Conservation (phyloP, 1,140 invertebrate genomes). For the Octopus bimaculoides region DNA sequence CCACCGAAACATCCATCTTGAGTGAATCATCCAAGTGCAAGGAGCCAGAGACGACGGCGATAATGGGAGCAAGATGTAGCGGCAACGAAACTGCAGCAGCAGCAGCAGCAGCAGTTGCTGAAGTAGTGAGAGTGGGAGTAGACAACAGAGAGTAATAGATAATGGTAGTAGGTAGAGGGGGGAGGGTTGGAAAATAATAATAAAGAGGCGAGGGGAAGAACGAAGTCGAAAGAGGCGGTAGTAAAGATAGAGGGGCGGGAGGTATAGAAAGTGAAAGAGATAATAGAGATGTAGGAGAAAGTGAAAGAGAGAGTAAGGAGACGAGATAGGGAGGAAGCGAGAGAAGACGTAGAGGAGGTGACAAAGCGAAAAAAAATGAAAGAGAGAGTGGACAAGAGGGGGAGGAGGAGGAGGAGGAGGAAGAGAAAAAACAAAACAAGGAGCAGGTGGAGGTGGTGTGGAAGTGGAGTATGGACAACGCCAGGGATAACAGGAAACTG, state of each 20-base stretch:
- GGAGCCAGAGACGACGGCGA: background rate
- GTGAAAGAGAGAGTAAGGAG: constrained; percentile 2
- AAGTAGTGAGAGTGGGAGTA: background rate
- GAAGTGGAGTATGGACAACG: background rate
- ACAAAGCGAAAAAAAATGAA: background rate
- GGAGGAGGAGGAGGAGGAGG: background rate
- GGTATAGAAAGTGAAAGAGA: constrained; percentile 15
- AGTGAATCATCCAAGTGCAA: constrained; percentile 5
- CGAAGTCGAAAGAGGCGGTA: background rate
- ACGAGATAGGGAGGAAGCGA: constrained; percentile 14
- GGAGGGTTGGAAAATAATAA: background rate
- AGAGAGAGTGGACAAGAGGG: background rate
- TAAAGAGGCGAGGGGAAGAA: background rate
- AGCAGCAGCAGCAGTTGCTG: too few species aligned
- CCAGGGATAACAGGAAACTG: background rate
- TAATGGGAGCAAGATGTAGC: background rate
- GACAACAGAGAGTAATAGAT: background rate
- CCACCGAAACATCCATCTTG: background rate
- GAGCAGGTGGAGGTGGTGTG: background rate
- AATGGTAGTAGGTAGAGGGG: background rate
- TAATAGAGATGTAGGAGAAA: background rate
- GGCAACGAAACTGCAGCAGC: too few species aligned
- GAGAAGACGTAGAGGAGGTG: constrained; percentile 9
- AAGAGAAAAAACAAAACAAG: background rate
- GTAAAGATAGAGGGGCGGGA: background rate